Evolutionary conservation across 2,888 invertebrate genomes (phyloP).

Genomic region (Tortrix viridana): DNA sequence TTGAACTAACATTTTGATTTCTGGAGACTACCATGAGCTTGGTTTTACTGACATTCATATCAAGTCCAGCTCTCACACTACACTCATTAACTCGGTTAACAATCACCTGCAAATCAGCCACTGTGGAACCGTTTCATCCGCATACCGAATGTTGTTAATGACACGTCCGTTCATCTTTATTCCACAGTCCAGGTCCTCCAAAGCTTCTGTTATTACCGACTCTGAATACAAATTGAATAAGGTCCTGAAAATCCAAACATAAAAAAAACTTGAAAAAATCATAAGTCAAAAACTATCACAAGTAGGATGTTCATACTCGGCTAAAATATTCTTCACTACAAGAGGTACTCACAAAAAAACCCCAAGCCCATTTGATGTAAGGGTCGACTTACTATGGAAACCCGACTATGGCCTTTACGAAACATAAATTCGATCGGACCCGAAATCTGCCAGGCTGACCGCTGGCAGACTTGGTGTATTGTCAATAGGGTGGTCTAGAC

Average conservation of each 20-base stretch:
- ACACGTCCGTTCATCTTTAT: constrained; percentile 1
- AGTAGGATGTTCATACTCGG: too few relatives aligned
- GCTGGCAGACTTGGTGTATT: too few relatives aligned
- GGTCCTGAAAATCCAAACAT: neutral
- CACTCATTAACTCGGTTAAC: neutral
- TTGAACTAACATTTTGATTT: neutral
- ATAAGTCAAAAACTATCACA: too few relatives aligned
- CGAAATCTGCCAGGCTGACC: too few relatives aligned
- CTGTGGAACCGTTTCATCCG: neutral
- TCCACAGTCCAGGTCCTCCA: neutral
- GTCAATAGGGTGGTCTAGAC: too few relatives aligned
- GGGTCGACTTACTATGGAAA: too few relatives aligned
- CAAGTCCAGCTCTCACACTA: neutral
- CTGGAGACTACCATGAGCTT: neutral
- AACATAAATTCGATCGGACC: too few relatives aligned
- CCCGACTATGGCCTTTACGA: too few relatives aligned
- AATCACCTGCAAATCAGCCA: neutral
- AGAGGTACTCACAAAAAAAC: too few relatives aligned
- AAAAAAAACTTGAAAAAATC: neutral
- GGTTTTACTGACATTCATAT: constrained; percentile 1
- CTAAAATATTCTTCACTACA: too few relatives aligned
- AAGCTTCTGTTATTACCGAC: neutral
- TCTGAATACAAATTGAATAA: constrained; percentile 1
- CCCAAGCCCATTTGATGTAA: too few relatives aligned
- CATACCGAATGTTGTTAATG: constrained; percentile 4